Base-by-base conservation (phyloP, 1,140 invertebrate species). In the Oncopodura yosiiana region DNA sequence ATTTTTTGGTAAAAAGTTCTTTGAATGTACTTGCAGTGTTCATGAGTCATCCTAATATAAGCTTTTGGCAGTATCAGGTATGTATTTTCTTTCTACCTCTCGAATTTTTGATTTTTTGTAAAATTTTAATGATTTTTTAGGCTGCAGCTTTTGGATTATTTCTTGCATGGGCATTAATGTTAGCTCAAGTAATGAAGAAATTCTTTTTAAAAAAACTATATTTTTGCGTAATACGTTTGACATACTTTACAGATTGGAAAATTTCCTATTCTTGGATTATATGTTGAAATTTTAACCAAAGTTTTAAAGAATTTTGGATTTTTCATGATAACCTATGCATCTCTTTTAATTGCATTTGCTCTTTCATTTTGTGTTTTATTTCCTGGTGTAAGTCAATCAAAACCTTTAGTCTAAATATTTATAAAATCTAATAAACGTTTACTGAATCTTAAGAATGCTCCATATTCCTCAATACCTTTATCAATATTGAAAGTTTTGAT, bases 201-300 rank as follows among this genome's bases (percentile, higher is more conserved):
- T n/a, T n/a, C n/a, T n/a, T n/a, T n/a, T n/a, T n/a, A n/a, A n/a
- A n/a, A n/a, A n/a, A n/a, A n/a, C n/a, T n/a, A n/a, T n/a, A n/a
- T n/a, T n/a, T n/a, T n/a, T n/a, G n/a, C n/a, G n/a, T n/a, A n/a
- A n/a, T n/a, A n/a, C n/a, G n/a, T n/a, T n/a, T n/a, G n/a, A n/a
- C n/a, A n/a, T n/a, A n/a, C n/a, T n/a, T n/a, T n/a, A n/a, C n/a
- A n/a, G n/a, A 80, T 89, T 8, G 86, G 84, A 14, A 74, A 85
- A 49, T 87, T 89, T 70, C 86, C 86, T 38, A 83, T 83, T 63
- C 86, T 87, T 65, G 86, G 86, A 0, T 71, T 88, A 1, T 88
- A 87, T 60, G 80, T 89, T 2, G 84, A 88, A 69, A 87, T 87
- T 83, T 86, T 87, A 63, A 83, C 82, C 6, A 84, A 71, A 52